Evolutionary conservation across 2,888 invertebrate genomes (phyloP), one percentile per base, ranked within the genome.

Genomic region (Priocnemis perturbator): DNA sequence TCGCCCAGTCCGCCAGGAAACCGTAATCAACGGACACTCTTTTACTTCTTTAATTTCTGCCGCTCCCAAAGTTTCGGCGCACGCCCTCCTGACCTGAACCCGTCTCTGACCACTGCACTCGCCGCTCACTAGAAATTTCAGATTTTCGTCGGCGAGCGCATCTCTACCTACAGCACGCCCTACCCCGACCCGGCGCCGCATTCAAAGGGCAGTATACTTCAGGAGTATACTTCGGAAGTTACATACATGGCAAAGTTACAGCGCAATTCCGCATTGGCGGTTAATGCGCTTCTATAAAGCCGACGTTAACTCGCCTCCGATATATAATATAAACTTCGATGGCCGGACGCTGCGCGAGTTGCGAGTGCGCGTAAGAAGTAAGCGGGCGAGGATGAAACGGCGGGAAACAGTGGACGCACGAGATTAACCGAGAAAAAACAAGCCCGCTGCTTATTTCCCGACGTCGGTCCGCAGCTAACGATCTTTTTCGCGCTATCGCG

Each of bases 261-360:
- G 48, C 15, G 66, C 71, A 73, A 71, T 64, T 71, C 62, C 68
- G 44, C 66, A 66, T 73, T 75, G 73, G 66, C 60, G 45, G 50
- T 52, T 58, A 52, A 56, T 57, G 60, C 53, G 23, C 60, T 70
- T 48, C 26, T 26, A n/a, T 56, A 5, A 52, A 69, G 60, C 67
- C 63, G 45, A 47, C 37, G 23, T 14, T 19, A 45, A 60, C 57
- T 65, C 57, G 67, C 20, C 58, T 15, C 20, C 44, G 45, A 53
- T 58, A 53, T 60, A 63, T 67, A 60, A 45, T 56, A 23, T 17
- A 50, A 72, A 64, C 60, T 73, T 60, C 50, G 44, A 47, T 55
- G 55, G 56, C 58, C 66, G 52, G 64, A 45, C 15, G 50, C 23
- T 47, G 52, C 44, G 17, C 7, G 20, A n/a, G n/a, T n/a, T 5